phyloP scores from a whole-genome alignment of 2,113 vertebrate species.

The Pangasianodon gigas region DNA sequence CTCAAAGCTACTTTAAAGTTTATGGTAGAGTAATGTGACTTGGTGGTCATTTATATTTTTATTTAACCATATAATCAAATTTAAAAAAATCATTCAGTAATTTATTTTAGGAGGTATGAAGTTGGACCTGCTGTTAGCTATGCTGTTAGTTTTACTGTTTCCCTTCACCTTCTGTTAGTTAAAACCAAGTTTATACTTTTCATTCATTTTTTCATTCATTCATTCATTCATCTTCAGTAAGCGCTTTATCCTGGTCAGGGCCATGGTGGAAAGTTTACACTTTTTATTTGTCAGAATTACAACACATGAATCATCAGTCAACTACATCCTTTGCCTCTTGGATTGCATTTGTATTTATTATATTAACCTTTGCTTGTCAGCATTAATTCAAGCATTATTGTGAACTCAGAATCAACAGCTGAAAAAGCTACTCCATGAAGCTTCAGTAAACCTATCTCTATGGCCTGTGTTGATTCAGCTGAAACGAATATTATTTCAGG shows the following conservation, averaged over 20 bases:
- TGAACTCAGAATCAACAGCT: background rate
- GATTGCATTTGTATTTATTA: background rate
- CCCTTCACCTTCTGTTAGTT: background rate
- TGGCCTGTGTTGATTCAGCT: background rate
- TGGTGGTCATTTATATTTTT: background rate
- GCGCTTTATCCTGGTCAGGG: background rate
- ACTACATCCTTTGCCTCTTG: background rate
- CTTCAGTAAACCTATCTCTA: background rate
- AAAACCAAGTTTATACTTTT: background rate
- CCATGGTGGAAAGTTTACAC: background rate
- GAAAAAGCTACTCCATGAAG: background rate
- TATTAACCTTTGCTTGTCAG: background rate
- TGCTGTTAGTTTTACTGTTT: background rate
- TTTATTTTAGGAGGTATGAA: background rate
- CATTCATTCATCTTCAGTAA: background rate
- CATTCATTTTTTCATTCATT: background rate
- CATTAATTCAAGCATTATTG: background rate
- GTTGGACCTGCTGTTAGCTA: background rate
- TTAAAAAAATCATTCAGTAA: background rate
- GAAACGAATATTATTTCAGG: slow-evolving; percentile 24
- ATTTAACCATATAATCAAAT: background rate
- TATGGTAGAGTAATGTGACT: background rate
- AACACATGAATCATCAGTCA: background rate
- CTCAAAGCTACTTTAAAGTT: background rate
- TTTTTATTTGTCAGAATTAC: background rate